Evolutionary conservation across 1,140 invertebrate species (phyloP), one percentile per base, ranked within the genome.

Genomic region (Brachionus manjavacas): DNA sequence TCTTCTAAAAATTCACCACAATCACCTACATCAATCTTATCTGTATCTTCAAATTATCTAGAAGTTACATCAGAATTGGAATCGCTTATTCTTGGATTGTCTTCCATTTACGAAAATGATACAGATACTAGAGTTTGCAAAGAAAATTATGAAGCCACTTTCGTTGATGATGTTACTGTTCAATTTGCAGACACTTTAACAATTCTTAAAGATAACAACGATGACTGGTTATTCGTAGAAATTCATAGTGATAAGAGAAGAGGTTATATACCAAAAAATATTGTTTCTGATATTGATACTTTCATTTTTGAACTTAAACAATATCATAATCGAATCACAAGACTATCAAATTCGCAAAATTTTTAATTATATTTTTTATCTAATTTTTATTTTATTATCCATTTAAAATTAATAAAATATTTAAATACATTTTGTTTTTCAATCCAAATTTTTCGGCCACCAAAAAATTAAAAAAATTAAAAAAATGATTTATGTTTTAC

Each of bases 181-280:
- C 31, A 60, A 11, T 81, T 81, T 25, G 79, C 79, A 9, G 79
- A 81, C n/a, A 81, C 79, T 14, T 12, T 81, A 11, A 41, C 23
- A 39, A 39, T 81, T 16, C 16, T 81, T 12, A 41, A 43, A 25
- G 79, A 81, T 16, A 43, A 81, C 11, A 81, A 81, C 14, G 64
- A 60, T 25, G 79, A 81, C 39, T 81, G 79, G 79, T 12, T 81
- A 0, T 81, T 66, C n/a, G 79, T 81, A 14, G 20, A 81, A 68
- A 23, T 68, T 9, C 31, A 52, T 20, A 68, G 64, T 11, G 79
- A 81, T 46, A 55, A 55, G 14, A 46, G 79, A 4, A 41, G 12
- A 11, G 79, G 79, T 0, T 81, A 39, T 28, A 16, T 81, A 23
- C 79, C 79, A 11, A 60, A 25, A 14, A 39, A 14, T 14, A 68